Base-by-base conservation (phyloP, 2,797 vertebrate species). In the Graptemys geographica region DNA sequence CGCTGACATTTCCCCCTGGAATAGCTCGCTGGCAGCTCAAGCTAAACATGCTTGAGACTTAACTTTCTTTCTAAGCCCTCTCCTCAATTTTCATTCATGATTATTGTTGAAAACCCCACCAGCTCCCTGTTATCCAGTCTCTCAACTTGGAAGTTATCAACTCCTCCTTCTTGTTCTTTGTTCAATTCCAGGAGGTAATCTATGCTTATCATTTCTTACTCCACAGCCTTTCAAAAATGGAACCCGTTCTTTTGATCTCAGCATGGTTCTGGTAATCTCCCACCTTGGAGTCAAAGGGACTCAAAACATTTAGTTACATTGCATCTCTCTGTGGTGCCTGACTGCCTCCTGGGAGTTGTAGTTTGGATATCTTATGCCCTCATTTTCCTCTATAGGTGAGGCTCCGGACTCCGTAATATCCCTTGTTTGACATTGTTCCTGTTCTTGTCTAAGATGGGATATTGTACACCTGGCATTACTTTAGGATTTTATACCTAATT, bases 1-100 rank as follows among this genome's bases (percentile, higher is more conserved):
- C 9, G 23, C 81, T 89, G 79, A 82, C 51, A 49, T 81, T 89
- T 83, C 21, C 52, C 93, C 80, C 51, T 92, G 51, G 51, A 41
- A 65, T 79, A 15, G 23, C 49, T 94, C 83, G 81, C 23, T 80
- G 27, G n/a, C n/a, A 84, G 51, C 53, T 94, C 51, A 78, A 7
- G 37, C 27, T 27, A 53, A 56, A 1, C 41, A 8, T 59, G 4
- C 1, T 10, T 31, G 74, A 82, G 51, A 76, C 5, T 89, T n/a
- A 85, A 85, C 1, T 31, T 21, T 1, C 33, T 4, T 83, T 33
- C 2, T 81, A 81, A 79, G 28, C 0, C 8, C 21, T 9, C 33
- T 15, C 4, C 4, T 9, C 7, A 56, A 9, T 55, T 55, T 37
- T 7, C n/a, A 56, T 81, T 2, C 0, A 0, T 25, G 1, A 57